Evolutionary conservation across 2,888 invertebrate genomes (phyloP), one percentile per base, ranked within the genome.

Genomic region (Watsonalla cultraria): DNA sequence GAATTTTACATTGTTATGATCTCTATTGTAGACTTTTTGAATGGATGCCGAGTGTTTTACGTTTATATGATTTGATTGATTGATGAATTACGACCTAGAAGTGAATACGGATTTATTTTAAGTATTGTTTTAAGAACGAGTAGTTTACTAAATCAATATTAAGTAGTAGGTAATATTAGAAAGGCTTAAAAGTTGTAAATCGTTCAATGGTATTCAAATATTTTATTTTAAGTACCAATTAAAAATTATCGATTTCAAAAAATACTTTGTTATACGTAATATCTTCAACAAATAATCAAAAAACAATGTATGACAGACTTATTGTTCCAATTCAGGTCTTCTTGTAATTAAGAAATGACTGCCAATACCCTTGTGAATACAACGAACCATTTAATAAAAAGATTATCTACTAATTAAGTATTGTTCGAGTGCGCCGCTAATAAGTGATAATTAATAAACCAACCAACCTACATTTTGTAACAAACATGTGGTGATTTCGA

Each of bases 381-480:
- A 49, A 4, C 34, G 15, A 39, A 49, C 14, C 49, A 49, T 14
- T 13, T 47, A 45, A 59, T 65, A 62, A 70, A 66, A 66, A 52
- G 59, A 62, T 64, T 53, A 61, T 52, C 53, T 47, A 51, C 59
- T 68, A 65, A 70, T 68, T 68, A 68, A 63, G 58, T 67, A 64
- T 57, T 63, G 64, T 55, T 37, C 37, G 35, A 11, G 55, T 60
- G 56, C 62, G 58, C 49, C 56, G 57, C 54, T 65, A 66, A 66
- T 70, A 61, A 67, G 59, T 53, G 52, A 58, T 67, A 70, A 69
- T 72, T 68, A 68, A 61, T 51, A 59, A 39, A 37, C 56, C 51
- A 53, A 50, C 51, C 50, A 47, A 56, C 54, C 55, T 56, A 61
- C 9, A 54, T 48, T 47, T 49, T 56, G 15, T 46, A 24, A 53